These are phyloP conservation scores for Carposina sasakii DNA, from an alignment of 1,140 invertebrate genomes.

Conservation along the genomic window DNA sequence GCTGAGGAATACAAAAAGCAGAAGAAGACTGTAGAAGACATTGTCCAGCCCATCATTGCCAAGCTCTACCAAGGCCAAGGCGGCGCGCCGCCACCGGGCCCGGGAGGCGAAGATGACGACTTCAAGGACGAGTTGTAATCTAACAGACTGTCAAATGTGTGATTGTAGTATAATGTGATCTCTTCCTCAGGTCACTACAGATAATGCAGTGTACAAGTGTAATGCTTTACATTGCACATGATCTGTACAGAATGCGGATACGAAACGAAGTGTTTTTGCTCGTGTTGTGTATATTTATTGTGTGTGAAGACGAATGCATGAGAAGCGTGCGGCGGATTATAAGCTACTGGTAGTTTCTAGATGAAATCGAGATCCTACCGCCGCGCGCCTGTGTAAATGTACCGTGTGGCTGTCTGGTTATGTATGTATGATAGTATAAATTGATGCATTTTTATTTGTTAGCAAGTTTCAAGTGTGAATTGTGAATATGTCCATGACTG, in stretches of 20 bases:
- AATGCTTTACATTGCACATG: slow-evolving; percentile 22
- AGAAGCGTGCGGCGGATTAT: slow-evolving; percentile 22
- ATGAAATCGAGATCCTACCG: slow-evolving; percentile 25
- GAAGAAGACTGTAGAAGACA: slow-evolving; percentile 97
- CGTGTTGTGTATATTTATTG: slow-evolving; percentile 68
- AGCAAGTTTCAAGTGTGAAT: slow-evolving; percentile 34
- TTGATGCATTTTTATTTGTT: slow-evolving; percentile 59
- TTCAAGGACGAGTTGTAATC: slow-evolving; percentile 91
- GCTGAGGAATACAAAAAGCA: slow-evolving; percentile 96
- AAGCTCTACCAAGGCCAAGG: slow-evolving; percentile 95
- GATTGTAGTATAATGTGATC: slow-evolving; percentile 59
- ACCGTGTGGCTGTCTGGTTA: slow-evolving; percentile 19
- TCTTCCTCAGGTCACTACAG: slow-evolving; percentile 33
- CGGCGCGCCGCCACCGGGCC: slow-evolving; percentile 80
- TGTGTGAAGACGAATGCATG: slow-evolving; percentile 29
- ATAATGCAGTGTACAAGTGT: slow-evolving; percentile 20
- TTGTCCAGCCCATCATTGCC: slow-evolving; percentile 97
- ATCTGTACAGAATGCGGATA: slow-evolving; percentile 40
- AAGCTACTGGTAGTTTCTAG: slow-evolving; percentile 21
- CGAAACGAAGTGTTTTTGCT: slow-evolving; percentile 49
- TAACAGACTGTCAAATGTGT: slow-evolving; percentile 48
- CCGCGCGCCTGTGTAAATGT: slow-evolving; percentile 27
- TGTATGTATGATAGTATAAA: slow-evolving; percentile 45
- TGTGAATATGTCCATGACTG: slow-evolving; percentile 30
- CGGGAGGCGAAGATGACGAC: slow-evolving; percentile 82